Conservation (phyloP, 1,140 invertebrate genomes). For the Holotrichia oblita region DNA sequence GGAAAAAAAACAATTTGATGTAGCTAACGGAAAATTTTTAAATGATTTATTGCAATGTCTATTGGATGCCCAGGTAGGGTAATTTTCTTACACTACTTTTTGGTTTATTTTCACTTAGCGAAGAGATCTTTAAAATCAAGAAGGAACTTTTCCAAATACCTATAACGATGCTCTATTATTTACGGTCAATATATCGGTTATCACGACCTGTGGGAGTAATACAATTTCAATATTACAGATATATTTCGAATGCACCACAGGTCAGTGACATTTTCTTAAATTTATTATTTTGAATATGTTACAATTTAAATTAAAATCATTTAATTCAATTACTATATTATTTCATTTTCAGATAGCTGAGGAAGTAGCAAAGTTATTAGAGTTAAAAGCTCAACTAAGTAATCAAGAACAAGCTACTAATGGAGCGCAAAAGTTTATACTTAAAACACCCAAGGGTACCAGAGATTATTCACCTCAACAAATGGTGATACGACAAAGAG, state of each 20-base stretch:
- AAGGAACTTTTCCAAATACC: conserved; percentile 32
- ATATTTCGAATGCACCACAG: conserved; percentile 52
- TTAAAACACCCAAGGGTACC: conserved; percentile 96
- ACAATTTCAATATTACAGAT: conserved; percentile 39
- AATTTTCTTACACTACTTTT: conserved; percentile 29
- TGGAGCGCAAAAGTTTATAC: conserved; percentile 76
- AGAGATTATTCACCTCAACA: conserved; percentile 94
- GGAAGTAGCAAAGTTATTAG: conserved; percentile 83
- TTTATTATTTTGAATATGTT: background rate
- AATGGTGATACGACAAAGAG: conserved; percentile 91
- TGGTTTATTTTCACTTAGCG: conserved; percentile 49
- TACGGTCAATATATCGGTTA: conserved; percentile 47
- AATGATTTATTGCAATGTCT: conserved; percentile 37
- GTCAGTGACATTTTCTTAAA: conserved; percentile 55
- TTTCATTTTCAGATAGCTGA: conserved; percentile 70
- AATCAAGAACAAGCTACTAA: conserved; percentile 64
- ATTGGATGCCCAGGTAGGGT: conserved; percentile 51
- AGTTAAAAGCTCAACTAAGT: conserved; percentile 78
- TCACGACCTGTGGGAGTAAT: conserved; percentile 50
- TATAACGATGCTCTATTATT: conserved; percentile 10
- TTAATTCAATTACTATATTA: background rate
- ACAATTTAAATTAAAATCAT: background rate
- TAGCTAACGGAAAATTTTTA: background rate
- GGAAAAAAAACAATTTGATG: conserved; percentile 57
- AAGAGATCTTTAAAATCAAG: background rate